Base-by-base conservation (phyloP, 1,140 invertebrate species). In the Ephestia elutella region DNA sequence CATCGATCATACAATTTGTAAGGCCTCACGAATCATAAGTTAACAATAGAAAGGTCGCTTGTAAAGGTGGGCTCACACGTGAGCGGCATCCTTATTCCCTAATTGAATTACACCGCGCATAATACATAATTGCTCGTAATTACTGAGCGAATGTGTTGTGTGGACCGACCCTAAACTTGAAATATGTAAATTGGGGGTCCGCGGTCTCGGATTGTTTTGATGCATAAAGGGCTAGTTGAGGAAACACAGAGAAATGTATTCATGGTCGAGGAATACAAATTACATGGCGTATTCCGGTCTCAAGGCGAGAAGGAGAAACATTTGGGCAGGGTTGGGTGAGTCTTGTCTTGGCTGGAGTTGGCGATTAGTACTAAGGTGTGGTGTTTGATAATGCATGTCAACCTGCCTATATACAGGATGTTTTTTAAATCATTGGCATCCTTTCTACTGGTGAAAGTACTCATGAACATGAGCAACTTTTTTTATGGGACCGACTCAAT, bases 91-190 rank as follows among this genome's bases (percentile, higher is more conserved):
- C 38, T 15, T 15, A 44, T 15, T 44, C 13, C n/a, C 15, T 44
- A 44, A 44, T 44, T 44, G 38, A 44, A 44, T 44, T 44, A 15
- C 13, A 15, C 38, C 38, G 38, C 38, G 38, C 38, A 44, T 44
- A 44, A 15, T 44, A 44, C 10, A 44, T 44, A 44, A 44, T 44
- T 44, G 38, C 38, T 5, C 38, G 13, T 44, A 44, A 44, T 44
- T 44, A 17, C n/a, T 4, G 7, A 44, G n/a, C 38, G 15, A 44
- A 44, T 4, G 38, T 44, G 38, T 17, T 8, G 38, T 44, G 38
- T 44, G 38, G 13, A 44, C 13, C 2, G 38, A 44, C 38, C 38
- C 38, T 44, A 44, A 44, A 32, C 30, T 32, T 32, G 8, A 32
- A 11, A 32, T 44, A 44, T 44, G 38, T 44, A 44, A 17, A 44